These are phyloP conservation scores for Embiotoca jacksoni DNA, from an alignment of 2,113 vertebrate genomes.

Conservation along the genomic window DNA sequence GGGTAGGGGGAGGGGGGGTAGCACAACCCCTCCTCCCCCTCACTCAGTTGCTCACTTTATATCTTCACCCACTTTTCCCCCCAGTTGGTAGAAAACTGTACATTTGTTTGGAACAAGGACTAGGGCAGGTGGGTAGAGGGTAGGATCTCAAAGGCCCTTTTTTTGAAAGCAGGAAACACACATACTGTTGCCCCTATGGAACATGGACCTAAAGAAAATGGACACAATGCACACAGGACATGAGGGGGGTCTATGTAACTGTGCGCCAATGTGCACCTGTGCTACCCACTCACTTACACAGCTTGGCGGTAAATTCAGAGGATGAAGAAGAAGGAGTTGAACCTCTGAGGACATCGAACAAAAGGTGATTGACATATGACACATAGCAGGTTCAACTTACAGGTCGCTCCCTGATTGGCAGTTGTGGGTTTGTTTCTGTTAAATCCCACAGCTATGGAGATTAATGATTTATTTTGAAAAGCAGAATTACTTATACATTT, in stretches of 20 bases:
- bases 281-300: slow-evolving; percentile 64
- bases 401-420: background rate
- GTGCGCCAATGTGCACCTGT: slow-evolving; percentile 81
- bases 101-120: slow-evolving; percentile 54
- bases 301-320: slow-evolving; percentile 41
- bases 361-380: slow-evolving; percentile 70
- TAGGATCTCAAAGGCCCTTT: slow-evolving; percentile 79
- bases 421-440: slow-evolving; percentile 11
- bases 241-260: slow-evolving; percentile 67
- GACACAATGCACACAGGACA: slow-evolving; percentile 75
- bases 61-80: slow-evolving; percentile 55
- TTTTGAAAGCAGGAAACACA: slow-evolving; percentile 77
- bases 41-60: slow-evolving; percentile 47
- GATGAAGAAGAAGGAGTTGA: slow-evolving; percentile 14
- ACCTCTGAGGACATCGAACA: slow-evolving; percentile 42
- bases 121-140: slow-evolving; percentile 56
- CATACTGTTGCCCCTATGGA: slow-evolving; percentile 64
- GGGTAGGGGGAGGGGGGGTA: slow-evolving; percentile 8
- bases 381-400: slow-evolving; percentile 43
- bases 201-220: slow-evolving; percentile 71
- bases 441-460: slow-evolving; percentile 5
- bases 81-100: slow-evolving; percentile 49
- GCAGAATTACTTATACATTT: background rate
- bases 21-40: slow-evolving; percentile 42
- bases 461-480: slow-evolving; percentile 16